Percentiles rank a stretch among this genome's conserved stretches.
Conservation (phyloP, 2,888 invertebrate genomes). For the Drosophila kokeensis region DNA sequence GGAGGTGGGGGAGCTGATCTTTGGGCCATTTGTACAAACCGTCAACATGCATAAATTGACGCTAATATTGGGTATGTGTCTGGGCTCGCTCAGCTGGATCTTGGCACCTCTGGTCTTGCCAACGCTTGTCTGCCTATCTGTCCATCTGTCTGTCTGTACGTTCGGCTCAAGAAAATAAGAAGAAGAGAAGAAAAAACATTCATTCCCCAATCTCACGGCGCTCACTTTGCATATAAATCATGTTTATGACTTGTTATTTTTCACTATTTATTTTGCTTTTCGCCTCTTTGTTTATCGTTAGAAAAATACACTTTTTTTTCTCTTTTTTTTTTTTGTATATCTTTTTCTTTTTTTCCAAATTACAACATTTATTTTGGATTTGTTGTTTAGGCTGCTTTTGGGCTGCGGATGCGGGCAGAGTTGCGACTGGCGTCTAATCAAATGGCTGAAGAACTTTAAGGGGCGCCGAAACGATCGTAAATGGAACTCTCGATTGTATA, state of each 20-base stretch:
- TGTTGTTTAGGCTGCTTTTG: constrained; percentile 26
- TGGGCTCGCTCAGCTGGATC: constrained; percentile 44
- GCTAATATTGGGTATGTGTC: constrained; percentile 63
- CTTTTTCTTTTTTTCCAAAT: constrained; percentile 53
- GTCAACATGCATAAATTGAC: constrained; percentile 78
- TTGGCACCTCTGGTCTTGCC: constrained; percentile 29
- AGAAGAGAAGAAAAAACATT: constrained; percentile 3
- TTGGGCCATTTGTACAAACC: constrained; percentile 64
- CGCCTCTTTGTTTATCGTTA: constrained; percentile 65
- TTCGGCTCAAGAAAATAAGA: not conserved
- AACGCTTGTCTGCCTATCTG: not conserved
- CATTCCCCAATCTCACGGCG: constrained; percentile 46
- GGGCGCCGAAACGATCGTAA: constrained; percentile 26
- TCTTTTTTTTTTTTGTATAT: not conserved
- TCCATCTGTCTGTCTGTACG: not conserved
- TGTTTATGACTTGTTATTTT: constrained; percentile 81
- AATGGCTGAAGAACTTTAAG: constrained; percentile 32
- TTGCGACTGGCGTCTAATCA: constrained; percentile 7
- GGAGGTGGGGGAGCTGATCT: not conserved
- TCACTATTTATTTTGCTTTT: constrained; percentile 76
- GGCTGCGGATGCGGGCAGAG: constrained; percentile 4
- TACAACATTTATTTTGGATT: constrained; percentile 70
- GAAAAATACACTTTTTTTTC: constrained; percentile 43
- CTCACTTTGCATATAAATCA: constrained; percentile 81
- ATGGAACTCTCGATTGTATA: constrained; percentile 18